These are phyloP conservation scores for Lamproptera curius DNA, from an alignment of 2,888 invertebrate genomes.

Conservation along the genomic window DNA sequence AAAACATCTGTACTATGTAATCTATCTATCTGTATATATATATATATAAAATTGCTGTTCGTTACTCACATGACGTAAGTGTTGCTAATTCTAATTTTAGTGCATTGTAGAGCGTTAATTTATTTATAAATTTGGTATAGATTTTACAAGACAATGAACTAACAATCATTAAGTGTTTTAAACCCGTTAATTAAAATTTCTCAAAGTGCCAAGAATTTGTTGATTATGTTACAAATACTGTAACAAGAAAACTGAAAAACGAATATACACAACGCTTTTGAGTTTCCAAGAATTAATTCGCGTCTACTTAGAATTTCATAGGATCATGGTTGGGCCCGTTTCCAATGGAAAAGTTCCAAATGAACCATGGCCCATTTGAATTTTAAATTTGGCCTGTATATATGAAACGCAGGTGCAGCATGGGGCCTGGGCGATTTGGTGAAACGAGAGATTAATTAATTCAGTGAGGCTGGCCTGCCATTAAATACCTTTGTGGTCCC, in stretches of 20 bases:
- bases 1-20: no score
- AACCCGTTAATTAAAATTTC: no score
- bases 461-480: slow-evolving; percentile 1
- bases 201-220: no score
- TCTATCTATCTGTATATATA: no score
- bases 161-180: no score
- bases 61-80: no score
- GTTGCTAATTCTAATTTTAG: not conserved
- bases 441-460: slow-evolving; percentile 20
- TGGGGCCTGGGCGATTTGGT: slow-evolving; percentile 16
- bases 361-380: slow-evolving; percentile 12
- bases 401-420: slow-evolving; percentile 20
- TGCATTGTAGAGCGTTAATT: not conserved
- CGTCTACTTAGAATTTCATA: not conserved
- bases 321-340: slow-evolving; percentile 4
- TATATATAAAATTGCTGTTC: no score
- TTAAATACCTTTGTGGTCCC: not conserved
- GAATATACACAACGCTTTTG: not conserved
- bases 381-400: slow-evolving; percentile 18
- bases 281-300: not conserved
- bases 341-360: slow-evolving; percentile 12
- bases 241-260: no score
- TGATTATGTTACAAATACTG: no score
- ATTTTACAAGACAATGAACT: not conserved
- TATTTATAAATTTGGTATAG: not conserved